Evolutionary conservation across 1,140 invertebrate genomes (phyloP).

Genomic region (Yoshiicerus persimilis): DNA sequence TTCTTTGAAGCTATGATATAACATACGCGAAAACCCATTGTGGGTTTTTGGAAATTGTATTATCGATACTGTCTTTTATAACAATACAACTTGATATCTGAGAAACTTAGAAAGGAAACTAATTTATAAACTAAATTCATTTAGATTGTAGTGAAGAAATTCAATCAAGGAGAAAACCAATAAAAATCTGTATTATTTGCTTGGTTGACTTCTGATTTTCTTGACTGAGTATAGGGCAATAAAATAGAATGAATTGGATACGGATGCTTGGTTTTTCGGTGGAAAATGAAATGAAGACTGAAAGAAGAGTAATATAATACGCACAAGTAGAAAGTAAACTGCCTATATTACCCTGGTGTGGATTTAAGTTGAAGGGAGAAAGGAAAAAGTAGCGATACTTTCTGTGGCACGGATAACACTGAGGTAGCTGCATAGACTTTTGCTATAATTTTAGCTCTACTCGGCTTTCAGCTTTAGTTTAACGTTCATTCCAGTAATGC

Average conservation of each 20-base stretch:
- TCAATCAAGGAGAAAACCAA: neutral
- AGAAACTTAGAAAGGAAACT: neutral
- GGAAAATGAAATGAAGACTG: slow-evolving; percentile 17
- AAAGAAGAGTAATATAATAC: neutral
- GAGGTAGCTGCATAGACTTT: neutral
- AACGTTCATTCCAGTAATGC: slow-evolving; percentile 8
- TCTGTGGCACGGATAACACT: no score
- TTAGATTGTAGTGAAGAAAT: neutral
- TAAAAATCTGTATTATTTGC: slow-evolving; percentile 6
- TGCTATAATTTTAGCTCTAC: neutral
- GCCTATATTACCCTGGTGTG: neutral
- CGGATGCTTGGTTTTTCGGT: neutral
- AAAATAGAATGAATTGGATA: slow-evolving; percentile 12
- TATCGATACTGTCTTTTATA: neutral
- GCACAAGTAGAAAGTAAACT: neutral
- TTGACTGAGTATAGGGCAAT: neutral
- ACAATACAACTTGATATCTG: neutral
- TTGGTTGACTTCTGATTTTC: neutral
- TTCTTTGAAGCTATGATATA: neutral
- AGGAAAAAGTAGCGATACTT: neutral
- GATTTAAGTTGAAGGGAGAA: neutral
- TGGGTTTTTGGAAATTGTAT: neutral
- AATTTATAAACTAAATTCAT: neutral
- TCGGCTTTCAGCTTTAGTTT: slow-evolving; percentile 1
- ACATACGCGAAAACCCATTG: no score